These are phyloP conservation scores for Acronicta leporina DNA, from an alignment of 2,888 invertebrate species.

Conservation along the genomic window DNA sequence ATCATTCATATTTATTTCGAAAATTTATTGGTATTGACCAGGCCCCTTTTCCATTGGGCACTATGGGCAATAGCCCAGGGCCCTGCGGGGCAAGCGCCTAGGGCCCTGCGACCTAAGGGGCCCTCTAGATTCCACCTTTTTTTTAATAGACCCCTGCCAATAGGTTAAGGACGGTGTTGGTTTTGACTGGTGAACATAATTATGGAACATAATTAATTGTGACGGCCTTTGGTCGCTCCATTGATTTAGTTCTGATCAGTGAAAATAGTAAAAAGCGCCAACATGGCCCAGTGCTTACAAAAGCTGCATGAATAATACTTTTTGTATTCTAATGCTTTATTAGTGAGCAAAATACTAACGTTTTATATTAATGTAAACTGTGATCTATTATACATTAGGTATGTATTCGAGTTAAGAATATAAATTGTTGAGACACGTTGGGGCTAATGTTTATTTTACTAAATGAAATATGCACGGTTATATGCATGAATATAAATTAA, in stretches of 20 bases:
- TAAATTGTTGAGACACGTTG: constrained; percentile 28
- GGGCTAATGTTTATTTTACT: constrained; percentile 35
- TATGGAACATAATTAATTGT: no score
- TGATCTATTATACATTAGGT: constrained; percentile 31
- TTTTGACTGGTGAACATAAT: neutral
- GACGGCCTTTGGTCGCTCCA: constrained; percentile 6
- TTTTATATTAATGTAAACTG: constrained; percentile 22
- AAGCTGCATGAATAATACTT: constrained; percentile 33
- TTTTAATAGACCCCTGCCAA: no score
- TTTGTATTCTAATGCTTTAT: constrained; percentile 27
- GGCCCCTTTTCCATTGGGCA: no score
- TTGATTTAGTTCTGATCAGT: neutral
- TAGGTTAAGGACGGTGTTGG: no score
- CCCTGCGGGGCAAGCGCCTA: no score
- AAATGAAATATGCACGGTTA: no score
- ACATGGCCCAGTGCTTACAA: constrained; percentile 15
- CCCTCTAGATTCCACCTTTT: no score
- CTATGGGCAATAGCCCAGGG: no score
- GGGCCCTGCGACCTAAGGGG: no score
- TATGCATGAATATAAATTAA: constrained; percentile 28
- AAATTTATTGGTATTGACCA: neutral
- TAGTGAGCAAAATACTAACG: constrained; percentile 33
- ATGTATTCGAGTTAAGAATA: constrained; percentile 32
- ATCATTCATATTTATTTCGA: neutral
- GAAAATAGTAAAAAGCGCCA: constrained; percentile 30